Evolutionary conservation across 2,797 vertebrate species (phyloP).

Genomic region (Cryptoprocta ferox): DNA sequence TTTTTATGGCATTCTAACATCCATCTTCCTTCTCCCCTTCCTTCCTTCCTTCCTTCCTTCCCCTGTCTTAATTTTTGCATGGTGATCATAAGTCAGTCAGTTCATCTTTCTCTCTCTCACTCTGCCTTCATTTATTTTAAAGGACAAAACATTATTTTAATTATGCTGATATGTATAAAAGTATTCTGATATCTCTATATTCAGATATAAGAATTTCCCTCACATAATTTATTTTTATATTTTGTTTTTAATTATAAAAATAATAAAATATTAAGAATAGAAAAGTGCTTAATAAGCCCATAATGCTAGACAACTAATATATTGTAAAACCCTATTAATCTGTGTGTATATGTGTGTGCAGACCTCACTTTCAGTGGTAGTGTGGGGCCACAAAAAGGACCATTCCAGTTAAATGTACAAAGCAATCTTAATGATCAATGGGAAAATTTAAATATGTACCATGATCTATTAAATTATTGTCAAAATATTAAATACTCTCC

Average conservation of each 20-base stretch:
- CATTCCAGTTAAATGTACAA: background rate
- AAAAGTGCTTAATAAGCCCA: background rate
- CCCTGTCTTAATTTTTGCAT: background rate
- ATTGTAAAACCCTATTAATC: background rate
- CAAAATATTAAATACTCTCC: background rate
- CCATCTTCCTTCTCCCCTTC: background rate
- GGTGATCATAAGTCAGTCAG: background rate
- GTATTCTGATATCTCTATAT: background rate
- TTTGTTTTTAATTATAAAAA: background rate
- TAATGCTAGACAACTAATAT: background rate
- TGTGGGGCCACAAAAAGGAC: background rate
- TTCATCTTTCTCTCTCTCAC: background rate
- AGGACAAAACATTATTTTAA: background rate
- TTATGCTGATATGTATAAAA: background rate
- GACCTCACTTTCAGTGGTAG: background rate
- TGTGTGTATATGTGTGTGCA: background rate
- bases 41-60: background rate
- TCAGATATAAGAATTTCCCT: background rate
- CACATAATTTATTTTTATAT: background rate
- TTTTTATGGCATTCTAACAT: background rate
- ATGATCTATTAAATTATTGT: background rate
- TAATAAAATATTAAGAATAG: background rate
- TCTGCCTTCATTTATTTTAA: background rate
- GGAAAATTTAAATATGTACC: background rate
- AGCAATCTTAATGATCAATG: background rate